Evolutionary conservation across 2,888 invertebrate species (phyloP), one percentile per base, ranked within the genome.

Genomic region (Sarcophaga variegata): DNA sequence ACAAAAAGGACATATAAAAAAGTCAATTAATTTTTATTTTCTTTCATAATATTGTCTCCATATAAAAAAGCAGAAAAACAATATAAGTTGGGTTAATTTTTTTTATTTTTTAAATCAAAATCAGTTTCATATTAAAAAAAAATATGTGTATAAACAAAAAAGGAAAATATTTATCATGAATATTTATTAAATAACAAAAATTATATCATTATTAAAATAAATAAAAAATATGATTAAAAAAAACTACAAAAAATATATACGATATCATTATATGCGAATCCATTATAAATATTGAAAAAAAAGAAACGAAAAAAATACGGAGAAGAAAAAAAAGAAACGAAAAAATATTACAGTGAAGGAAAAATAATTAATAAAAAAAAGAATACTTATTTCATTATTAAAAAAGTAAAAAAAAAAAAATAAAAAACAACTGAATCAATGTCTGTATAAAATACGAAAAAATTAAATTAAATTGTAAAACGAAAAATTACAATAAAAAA

Each of bases 381-480:
- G 5, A 37, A 37, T 37, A 37, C 2, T 37, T 54, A 54, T 17
- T 54, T 54, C 54, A 54, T 14, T 54, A 14, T 54, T 54, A 79
- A 49, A 72, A 12, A 47, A 37, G 1, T 22, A 14, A 63, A 78
- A 45, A 69, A 71, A 12, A 37, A 49, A 49, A 5, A 3, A 4
- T 20, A 22, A 22, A 22, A 22, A 22, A 22, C 5, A 27, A 37
- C 37, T 10, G 37, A 84, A 54, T 81, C 76, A 83, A 81, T 83
- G 77, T 82, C 79, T 85, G 82, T 87, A 87, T 87, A 85, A 82
- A 85, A 87, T 85, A 88, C 81, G 83, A 85, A 60, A 70, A 47
- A 49, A 47, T 47, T 22, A n/a, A 20, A 47, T 37, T 60, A 47
- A 72, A 72, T 59, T 14, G 54, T 45, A 64, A 75, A 45, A 59